A percentile compares a stretch with the other conserved stretches of the same genome.
Conservation (phyloP, 2,797 vertebrate species). For the Muscicapa striata region DNA sequence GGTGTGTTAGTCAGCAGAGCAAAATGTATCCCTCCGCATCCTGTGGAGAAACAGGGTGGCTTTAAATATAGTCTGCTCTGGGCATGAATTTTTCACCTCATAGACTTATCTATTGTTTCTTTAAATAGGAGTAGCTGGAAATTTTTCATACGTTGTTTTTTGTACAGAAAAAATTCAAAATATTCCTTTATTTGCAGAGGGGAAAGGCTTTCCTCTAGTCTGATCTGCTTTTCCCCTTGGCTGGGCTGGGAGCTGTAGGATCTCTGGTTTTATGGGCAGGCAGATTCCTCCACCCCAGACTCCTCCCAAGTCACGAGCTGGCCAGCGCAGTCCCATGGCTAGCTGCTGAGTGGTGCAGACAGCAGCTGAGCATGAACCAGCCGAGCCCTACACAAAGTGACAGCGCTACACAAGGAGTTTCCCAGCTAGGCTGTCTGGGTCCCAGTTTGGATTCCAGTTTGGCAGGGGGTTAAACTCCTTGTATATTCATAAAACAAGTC, state of each 20-base stretch:
- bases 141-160: not conserved
- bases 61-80: not conserved
- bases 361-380: not conserved
- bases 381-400: fast-evolving
- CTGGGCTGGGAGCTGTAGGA: not conserved
- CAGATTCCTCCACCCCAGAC: not conserved
- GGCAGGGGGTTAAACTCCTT: not conserved
- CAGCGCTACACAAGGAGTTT: fast-evolving
- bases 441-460: not conserved
- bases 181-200: not conserved
- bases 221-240: not conserved
- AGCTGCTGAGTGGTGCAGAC: not conserved
- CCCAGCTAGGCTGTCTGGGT: not conserved
- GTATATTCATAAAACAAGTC: not conserved
- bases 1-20: not conserved
- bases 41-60: not conserved
- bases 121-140: not conserved
- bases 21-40: fast-evolving
- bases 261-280: not conserved
- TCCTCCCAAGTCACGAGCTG: not conserved
- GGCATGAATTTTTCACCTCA: not conserved
- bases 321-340: not conserved
- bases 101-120: not conserved
- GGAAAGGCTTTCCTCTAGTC: not conserved
- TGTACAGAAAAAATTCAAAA: not conserved